Percentiles rank a stretch among this genome's conserved stretches.
Evolutionary conservation across 2,797 vertebrate species (phyloP).

Genomic region (Naso thynnoides): DNA sequence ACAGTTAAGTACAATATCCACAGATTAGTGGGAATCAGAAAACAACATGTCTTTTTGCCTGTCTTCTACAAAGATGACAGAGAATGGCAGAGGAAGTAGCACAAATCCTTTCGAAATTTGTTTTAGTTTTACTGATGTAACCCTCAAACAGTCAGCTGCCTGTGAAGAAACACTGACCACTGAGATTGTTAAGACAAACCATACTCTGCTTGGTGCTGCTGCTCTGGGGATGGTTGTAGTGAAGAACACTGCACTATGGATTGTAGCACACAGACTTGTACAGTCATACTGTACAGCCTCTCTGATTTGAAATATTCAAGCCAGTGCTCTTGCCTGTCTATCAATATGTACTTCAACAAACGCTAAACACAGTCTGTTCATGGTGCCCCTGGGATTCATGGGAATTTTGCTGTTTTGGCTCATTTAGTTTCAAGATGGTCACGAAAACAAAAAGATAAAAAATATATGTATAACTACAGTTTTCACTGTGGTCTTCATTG

Average conservation of each 20-base stretch:
- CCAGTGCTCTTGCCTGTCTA: conserved; percentile 54
- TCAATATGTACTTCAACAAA: conserved; percentile 72
- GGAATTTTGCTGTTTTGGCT: conserved; percentile 56
- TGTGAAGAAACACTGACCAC: conserved; percentile 39
- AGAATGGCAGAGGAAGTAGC: conserved; percentile 39
- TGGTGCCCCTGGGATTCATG: conserved; percentile 43
- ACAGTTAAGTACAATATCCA: background rate
- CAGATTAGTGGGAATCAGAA: too few relatives aligned
- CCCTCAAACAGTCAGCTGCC: conserved; percentile 45
- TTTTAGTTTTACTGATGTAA: conserved; percentile 37
- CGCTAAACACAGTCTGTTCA: conserved; percentile 50
- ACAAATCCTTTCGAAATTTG: conserved; percentile 32
- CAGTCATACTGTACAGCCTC: conserved; percentile 48
- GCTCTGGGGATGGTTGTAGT: conserved; percentile 56
- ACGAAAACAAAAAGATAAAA: conserved; percentile 37
- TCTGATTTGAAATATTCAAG: conserved; percentile 76
- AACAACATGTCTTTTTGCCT: conserved; percentile 29
- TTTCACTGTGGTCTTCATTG: too few relatives aligned
- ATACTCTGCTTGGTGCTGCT: conserved; percentile 46
- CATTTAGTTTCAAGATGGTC: conserved; percentile 37
- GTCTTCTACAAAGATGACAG: background rate
- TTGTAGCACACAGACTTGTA: conserved; percentile 58
- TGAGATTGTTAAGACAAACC: conserved; percentile 43
- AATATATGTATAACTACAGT: too few relatives aligned
- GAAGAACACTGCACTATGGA: conserved; percentile 64